phyloP scores from a whole-genome alignment of 30 jellyfish, hydroid and myxozoan genomes.

The Nemopilema nomurai region DNA sequence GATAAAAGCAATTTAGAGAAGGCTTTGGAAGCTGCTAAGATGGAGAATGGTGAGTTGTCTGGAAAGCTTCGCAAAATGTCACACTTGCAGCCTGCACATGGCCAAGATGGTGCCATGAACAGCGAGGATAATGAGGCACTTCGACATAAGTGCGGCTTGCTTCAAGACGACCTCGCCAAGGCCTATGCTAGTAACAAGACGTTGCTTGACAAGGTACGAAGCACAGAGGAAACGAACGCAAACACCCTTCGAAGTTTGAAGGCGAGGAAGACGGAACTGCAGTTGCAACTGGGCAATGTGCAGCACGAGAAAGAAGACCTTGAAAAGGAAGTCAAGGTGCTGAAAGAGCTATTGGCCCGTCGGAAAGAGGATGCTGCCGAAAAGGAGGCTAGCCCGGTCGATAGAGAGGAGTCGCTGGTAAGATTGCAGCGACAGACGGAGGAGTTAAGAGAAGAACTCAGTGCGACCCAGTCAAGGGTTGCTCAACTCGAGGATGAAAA shows the following conservation, averaged over 20 bases:
- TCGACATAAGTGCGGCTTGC: constrained; percentile 14
- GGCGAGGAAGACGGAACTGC: constrained; percentile 84
- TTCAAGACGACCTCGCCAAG: constrained; percentile 67
- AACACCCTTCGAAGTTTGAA: constrained; percentile 73
- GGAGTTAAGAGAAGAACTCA: constrained; percentile 30
- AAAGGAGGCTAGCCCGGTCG: neutral
- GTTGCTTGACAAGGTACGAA: constrained; percentile 39
- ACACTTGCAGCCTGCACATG: constrained; percentile 35
- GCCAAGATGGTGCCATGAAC: constrained; percentile 11
- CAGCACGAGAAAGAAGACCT: constrained; percentile 72
- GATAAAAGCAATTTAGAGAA: constrained; percentile 52
- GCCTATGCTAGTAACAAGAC: constrained; percentile 49
- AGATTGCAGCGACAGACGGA: constrained; percentile 18
- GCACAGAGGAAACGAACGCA: constrained; percentile 64
- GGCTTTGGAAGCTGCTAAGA: constrained; percentile 56
- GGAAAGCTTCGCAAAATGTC: constrained; percentile 39
- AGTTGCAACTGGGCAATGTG: constrained; percentile 38
- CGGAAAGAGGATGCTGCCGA: neutral
- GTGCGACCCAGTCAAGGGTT: constrained; percentile 44
- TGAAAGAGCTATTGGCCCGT: constrained; percentile 15
- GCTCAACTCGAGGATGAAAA: constrained; percentile 70
- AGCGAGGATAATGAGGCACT: constrained; percentile 64
- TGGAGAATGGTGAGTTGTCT: constrained; percentile 63
- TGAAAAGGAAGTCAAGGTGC: constrained; percentile 44
- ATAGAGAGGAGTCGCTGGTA: constrained; percentile 15